phyloP scores from a whole-genome alignment of 2,797 vertebrate genomes.

The Sebastes vulpes region DNA sequence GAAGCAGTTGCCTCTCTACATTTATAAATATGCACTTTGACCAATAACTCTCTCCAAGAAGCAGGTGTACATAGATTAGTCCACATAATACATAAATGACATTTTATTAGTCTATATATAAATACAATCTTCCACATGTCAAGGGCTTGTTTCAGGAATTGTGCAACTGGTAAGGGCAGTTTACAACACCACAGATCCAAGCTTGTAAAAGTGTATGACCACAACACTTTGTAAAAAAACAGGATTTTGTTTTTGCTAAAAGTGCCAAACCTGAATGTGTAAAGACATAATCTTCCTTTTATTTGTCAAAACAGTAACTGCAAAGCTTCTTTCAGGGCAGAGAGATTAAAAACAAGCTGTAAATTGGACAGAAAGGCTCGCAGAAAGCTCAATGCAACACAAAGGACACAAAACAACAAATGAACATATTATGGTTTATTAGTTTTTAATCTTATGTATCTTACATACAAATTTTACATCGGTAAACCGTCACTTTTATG shows the following conservation, averaged over 20 bases:
- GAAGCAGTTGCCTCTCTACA: neutral
- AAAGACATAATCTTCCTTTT: neutral
- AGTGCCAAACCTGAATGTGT: neutral
- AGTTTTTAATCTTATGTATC: conserved; percentile 69
- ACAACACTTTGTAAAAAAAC: neutral
- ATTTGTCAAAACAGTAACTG: neutral
- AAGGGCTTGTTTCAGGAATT: neutral
- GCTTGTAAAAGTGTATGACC: neutral
- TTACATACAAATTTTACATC: conserved; percentile 87
- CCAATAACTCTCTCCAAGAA: neutral
- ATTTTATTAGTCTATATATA: neutral
- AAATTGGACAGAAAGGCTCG: neutral
- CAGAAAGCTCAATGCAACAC: neutral
- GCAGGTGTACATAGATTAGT: neutral
- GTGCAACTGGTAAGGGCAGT: neutral
- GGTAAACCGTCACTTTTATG: conserved; percentile 75
- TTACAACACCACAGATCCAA: neutral
- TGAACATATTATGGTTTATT: conserved; percentile 76
- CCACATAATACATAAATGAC: neutral
- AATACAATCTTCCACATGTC: neutral
- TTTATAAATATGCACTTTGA: neutral
- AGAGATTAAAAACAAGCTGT: neutral
- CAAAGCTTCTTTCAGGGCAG: neutral
- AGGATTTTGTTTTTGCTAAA: neutral
- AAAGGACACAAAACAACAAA: conserved; percentile 19